These are phyloP conservation scores for Plectropomus leopardus DNA, from an alignment of 2,113 vertebrate species.

Conservation along the genomic window DNA sequence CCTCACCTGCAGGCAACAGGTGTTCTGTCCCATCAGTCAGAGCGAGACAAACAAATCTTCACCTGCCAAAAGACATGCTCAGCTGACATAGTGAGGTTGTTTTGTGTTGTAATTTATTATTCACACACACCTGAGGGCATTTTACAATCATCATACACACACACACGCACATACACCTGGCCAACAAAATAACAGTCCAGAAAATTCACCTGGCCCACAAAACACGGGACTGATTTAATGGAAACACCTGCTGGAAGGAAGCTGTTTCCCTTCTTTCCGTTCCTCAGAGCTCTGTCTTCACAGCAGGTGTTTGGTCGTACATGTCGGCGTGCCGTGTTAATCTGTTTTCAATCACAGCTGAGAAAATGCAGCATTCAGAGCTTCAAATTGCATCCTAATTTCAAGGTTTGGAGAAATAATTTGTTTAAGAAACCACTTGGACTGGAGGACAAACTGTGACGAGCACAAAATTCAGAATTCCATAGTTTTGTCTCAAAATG, in stretches of 20 bases:
- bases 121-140: neutral
- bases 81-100: neutral
- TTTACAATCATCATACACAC: neutral
- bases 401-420: too few relatives aligned
- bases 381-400: too few relatives aligned
- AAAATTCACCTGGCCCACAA: conserved; percentile 14
- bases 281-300: neutral
- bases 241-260: conserved; percentile 36
- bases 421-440: neutral
- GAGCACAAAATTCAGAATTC: neutral
- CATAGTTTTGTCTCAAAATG: neutral
- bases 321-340: neutral
- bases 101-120: conserved; percentile 19
- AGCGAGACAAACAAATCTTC: neutral
- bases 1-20: neutral
- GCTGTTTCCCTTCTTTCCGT: neutral
- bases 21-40: neutral
- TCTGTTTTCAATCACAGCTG: too few relatives aligned
- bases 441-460: too few relatives aligned
- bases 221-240: neutral
- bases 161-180: conserved; percentile 25
- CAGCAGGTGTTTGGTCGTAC: neutral
- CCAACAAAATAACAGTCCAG: neutral
- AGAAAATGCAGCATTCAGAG: too few relatives aligned
- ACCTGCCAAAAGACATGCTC: neutral